Evolutionary conservation across 2,797 vertebrate species (phyloP), one percentile per base, ranked within the genome.

Genomic region (Cercopithecus diana): DNA sequence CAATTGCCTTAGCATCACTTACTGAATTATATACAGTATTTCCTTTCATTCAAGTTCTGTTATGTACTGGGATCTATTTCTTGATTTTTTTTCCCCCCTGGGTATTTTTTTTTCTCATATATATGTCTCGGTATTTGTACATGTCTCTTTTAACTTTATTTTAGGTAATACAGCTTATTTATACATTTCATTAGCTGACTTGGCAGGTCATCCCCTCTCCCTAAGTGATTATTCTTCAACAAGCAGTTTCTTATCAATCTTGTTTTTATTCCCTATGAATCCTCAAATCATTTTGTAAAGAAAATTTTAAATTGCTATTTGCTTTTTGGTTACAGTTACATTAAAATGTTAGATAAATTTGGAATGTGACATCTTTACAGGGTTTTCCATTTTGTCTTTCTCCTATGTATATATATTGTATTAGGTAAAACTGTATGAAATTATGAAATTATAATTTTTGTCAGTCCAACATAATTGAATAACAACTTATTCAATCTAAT

Each of bases 381-480:
- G 88, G 36, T 85, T 93, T 86, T 95, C 55, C 57, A 17, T 81
- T 85, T 88, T 41, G 82, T 26, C 52, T 73, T 95, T 73, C 20
- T 64, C 22, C 4, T 5, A 39, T n/a, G 12, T 30, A 20, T 70
- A 15, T 15, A 75, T 43, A 43, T 43, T 43, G 72, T 26, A 39
- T 36, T 80, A 58, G 52, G 36, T 88, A 96, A 20, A 90, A 45
- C 20, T 75, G 3, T 41, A 48, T 81, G 57, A 88, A 85, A 76
- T 64, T 81, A 73, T 22, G 57, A 88, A 88, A 81, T 64, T 81
- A 64, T 11, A 50, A 15, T 90, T 94, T 80, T 90, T 84, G 30
- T 95, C 75, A 64, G 48, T 85, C 26, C 45, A 67, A 84, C 58
- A 15, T 95, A n/a, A 95, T 85, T 88, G 91, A 90, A 80, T 87